phyloP scores from a whole-genome alignment of 2,797 vertebrate genomes.

The Danio albolineatus region DNA sequence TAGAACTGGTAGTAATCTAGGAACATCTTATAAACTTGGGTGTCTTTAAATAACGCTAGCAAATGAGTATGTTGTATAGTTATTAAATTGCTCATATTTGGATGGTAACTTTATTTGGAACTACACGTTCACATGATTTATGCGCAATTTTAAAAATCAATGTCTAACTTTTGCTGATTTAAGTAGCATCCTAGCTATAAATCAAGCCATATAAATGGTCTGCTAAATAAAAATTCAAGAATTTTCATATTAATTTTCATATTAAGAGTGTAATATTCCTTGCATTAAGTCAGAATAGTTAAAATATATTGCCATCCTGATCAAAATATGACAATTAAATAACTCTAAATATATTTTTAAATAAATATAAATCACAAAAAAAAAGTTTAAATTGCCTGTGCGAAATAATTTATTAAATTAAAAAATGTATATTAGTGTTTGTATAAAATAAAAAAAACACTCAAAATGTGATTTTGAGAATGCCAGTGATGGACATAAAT shows the following conservation, averaged over 20 bases:
- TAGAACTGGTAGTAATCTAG: neutral
- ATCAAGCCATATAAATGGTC: neutral
- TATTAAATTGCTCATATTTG: neutral
- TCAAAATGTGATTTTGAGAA: constrained; percentile 1
- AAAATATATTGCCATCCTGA: neutral
- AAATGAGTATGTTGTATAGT: neutral
- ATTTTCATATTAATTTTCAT: neutral
- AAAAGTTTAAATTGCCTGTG: neutral
- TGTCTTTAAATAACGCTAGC: neutral
- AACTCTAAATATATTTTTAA: neutral
- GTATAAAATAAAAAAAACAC: neutral
- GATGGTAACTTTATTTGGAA: neutral
- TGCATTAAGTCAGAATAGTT: neutral
- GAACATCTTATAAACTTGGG: neutral
- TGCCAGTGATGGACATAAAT: neutral
- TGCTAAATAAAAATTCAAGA: neutral
- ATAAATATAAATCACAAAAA: neutral
- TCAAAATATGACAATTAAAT: neutral
- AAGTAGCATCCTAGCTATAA: neutral
- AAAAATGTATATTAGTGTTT: too few relatives aligned
- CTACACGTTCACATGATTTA: neutral
- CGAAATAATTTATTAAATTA: neutral
- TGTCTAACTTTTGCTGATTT: constrained; percentile 8
- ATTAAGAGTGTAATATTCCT: neutral
- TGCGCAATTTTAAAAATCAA: neutral